These are phyloP conservation scores for Bufo gargarizans DNA, from an alignment of 2,113 vertebrate species.

Conservation along the genomic window DNA sequence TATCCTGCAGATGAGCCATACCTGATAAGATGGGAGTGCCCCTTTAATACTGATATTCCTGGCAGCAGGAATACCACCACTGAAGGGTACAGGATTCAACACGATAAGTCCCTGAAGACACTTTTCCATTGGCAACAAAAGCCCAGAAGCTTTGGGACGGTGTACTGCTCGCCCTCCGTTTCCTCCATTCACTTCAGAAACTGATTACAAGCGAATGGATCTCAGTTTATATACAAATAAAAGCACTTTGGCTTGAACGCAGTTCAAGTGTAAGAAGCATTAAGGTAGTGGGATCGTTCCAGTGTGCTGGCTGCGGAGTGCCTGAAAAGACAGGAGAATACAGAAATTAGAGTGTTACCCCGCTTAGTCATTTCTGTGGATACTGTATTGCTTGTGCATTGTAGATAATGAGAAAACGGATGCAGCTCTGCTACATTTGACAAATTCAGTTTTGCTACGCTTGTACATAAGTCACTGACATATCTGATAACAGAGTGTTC, in stretches of 20 bases:
- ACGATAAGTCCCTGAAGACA: background rate
- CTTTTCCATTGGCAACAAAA: background rate
- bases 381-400: too few relatives aligned
- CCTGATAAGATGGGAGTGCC: too few relatives aligned
- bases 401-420: too few relatives aligned
- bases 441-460: too few relatives aligned
- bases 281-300: background rate
- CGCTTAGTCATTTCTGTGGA: too few relatives aligned
- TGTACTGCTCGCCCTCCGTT: background rate
- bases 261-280: background rate
- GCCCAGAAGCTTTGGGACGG: background rate
- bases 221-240: slow-evolving; percentile 1
- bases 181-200: background rate
- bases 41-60: background rate
- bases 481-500: too few relatives aligned
- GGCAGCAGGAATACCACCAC: background rate
- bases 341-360: background rate
- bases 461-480: too few relatives aligned
- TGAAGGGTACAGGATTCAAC: background rate
- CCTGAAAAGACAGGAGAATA: background rate
- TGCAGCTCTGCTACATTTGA: too few relatives aligned
- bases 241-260: slow-evolving; percentile 11
- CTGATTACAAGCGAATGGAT: background rate
- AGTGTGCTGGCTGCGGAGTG: background rate
- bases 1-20: too few relatives aligned